These are phyloP conservation scores for Cerceris rybyensis DNA, from an alignment of 2,888 invertebrate genomes.

Conservation along the genomic window DNA sequence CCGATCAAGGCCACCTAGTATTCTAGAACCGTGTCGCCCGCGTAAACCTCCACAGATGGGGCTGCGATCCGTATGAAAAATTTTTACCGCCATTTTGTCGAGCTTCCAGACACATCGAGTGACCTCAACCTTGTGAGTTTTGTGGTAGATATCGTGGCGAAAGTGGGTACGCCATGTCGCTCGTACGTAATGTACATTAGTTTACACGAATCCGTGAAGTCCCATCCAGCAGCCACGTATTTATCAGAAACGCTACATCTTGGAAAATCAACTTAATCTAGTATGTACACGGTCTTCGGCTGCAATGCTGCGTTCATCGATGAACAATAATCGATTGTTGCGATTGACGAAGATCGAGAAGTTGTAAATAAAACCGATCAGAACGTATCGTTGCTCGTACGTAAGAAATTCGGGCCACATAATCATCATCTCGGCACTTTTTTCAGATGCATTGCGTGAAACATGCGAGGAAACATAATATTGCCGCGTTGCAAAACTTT, in stretches of 20 bases:
- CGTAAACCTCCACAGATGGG: too few species aligned
- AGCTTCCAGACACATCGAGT: neutral
- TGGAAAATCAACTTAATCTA: slow-evolving; percentile 21
- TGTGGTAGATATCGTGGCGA: neutral
- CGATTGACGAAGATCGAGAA: neutral
- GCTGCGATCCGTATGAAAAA: too few species aligned
- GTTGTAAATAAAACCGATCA: neutral
- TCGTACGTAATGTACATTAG: too few species aligned
- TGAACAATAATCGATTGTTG: neutral
- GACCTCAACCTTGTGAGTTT: neutral
- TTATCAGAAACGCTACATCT: neutral
- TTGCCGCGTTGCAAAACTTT: slow-evolving; percentile 63
- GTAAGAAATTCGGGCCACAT: too few species aligned
- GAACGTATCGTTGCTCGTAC: slow-evolving; percentile 38
- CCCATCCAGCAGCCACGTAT: too few species aligned
- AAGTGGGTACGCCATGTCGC: neutral
- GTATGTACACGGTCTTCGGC: slow-evolving; percentile 29
- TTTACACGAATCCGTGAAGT: too few species aligned
- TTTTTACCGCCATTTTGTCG: neutral
- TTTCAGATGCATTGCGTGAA: slow-evolving; percentile 79
- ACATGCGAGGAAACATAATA: slow-evolving; percentile 70
- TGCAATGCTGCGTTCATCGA: neutral
- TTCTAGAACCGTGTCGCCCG: too few species aligned
- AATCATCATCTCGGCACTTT: slow-evolving; percentile 19
- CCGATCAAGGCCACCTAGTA: too few species aligned